These are phyloP conservation scores for Anthopleura xanthogrammica DNA, from an alignment of 92 coral and sea anemone genomes.

Conservation along the genomic window DNA sequence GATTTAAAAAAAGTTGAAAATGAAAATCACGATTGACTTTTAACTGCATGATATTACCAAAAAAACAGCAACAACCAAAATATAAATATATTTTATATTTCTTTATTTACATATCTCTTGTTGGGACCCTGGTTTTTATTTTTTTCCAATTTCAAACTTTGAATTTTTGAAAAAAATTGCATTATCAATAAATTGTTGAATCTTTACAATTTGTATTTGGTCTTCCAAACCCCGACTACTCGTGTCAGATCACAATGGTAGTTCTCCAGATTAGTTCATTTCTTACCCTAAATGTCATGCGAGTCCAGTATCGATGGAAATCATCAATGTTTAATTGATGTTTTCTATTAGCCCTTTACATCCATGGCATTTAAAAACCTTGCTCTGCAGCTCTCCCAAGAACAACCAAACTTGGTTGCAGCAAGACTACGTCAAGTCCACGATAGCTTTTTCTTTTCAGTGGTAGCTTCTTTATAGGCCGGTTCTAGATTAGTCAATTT, in stretches of 20 bases:
- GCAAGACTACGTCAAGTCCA: not conserved
- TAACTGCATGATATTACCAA: too few species aligned
- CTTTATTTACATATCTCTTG: too few species aligned
- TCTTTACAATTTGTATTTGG: not conserved
- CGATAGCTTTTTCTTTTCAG: not conserved
- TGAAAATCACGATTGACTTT: not conserved
- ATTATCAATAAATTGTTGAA: not conserved
- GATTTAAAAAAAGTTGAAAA: not conserved
- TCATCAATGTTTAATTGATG: not conserved
- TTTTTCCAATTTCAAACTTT: not conserved
- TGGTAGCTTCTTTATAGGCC: not conserved
- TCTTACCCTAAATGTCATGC: not conserved
- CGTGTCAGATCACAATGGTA: not conserved
- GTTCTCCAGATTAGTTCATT: not conserved
- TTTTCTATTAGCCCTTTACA: not conserved
- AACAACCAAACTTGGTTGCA: slow-evolving; percentile 7
- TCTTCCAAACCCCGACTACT: not conserved
- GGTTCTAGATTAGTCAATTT: not conserved
- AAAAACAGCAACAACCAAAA: too few species aligned
- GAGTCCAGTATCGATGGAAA: not conserved
- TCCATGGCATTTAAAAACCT: not conserved
- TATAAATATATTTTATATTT: too few species aligned
- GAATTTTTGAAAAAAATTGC: not conserved
- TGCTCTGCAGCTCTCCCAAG: not conserved
- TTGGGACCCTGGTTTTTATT: too few species aligned